Percentiles rank a stretch among this genome's conserved stretches.
Evolutionary conservation across 2,888 invertebrate species (phyloP).

Genomic region (Acleris cristana): DNA sequence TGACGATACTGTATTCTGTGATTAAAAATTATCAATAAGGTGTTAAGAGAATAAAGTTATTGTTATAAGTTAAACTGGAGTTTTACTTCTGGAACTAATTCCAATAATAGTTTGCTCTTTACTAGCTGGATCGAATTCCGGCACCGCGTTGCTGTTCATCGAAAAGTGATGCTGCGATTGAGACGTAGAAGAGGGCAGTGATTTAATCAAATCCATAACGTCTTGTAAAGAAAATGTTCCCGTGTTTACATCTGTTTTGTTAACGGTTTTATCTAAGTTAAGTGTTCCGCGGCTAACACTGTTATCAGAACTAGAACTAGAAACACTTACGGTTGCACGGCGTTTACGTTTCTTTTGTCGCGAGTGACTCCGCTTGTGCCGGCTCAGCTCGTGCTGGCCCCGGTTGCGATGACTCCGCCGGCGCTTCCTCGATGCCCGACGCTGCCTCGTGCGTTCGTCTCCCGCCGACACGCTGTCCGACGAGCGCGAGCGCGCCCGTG

Average conservation of each 20-base stretch:
- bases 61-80: too few relatives aligned
- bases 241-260: not conserved
- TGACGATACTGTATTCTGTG: too few relatives aligned
- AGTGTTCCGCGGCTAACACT: not conserved
- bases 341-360: not conserved
- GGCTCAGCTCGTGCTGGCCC: not conserved
- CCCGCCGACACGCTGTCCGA: not conserved
- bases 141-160: not conserved
- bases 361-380: not conserved
- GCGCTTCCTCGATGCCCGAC: not conserved
- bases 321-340: slow-evolving; percentile 1
- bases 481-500: not conserved
- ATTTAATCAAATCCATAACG: not conserved
- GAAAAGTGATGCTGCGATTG: not conserved
- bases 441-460: not conserved
- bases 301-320: not conserved
- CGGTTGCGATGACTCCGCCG: not conserved
- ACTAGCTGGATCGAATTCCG: not conserved
- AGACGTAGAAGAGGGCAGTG: not conserved
- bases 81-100: too few relatives aligned
- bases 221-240: not conserved
- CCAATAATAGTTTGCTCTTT: slow-evolving; percentile 1
- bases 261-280: not conserved
- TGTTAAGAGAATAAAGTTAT: too few relatives aligned
- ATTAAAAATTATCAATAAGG: too few relatives aligned